Evolutionary conservation across 2,113 vertebrate genomes (phyloP).

Genomic region (Clarias gariepinus): DNA sequence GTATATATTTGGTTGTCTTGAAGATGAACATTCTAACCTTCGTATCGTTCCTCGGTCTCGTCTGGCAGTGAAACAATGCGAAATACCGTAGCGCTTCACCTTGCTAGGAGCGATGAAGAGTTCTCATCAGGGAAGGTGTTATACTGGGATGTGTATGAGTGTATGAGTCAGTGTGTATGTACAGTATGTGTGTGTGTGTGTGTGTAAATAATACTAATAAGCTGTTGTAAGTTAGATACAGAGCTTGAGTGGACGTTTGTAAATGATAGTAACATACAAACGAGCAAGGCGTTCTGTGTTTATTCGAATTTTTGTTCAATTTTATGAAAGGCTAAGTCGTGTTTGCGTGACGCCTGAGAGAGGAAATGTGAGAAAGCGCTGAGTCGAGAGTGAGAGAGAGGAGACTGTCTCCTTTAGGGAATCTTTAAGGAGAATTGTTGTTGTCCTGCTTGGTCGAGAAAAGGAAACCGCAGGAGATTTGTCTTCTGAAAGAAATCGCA

Average conservation of each 20-base stretch:
- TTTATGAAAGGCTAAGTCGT: not conserved
- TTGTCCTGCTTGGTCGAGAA: not conserved
- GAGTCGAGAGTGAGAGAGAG: not conserved
- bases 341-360: not conserved
- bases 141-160: not conserved
- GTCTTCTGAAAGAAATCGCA: conserved; percentile 28
- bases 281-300: not conserved
- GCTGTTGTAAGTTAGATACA: not conserved
- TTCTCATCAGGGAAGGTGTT: conserved; percentile 8
- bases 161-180: not conserved
- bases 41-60: not conserved
- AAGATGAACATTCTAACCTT: not conserved
- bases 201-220: not conserved
- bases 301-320: not conserved
- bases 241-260: not conserved
- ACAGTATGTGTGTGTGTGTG: not conserved
- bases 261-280: not conserved
- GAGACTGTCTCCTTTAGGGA: not conserved
- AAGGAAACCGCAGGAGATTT: not conserved
- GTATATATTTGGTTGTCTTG: not conserved
- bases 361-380: not conserved
- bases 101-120: not conserved
- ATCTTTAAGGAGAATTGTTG: not conserved
- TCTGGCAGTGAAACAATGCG: conserved; percentile 3
- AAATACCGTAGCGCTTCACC: not conserved